These are phyloP conservation scores for Nycteola revayana DNA, from an alignment of 2,888 invertebrate species.

Conservation along the genomic window DNA sequence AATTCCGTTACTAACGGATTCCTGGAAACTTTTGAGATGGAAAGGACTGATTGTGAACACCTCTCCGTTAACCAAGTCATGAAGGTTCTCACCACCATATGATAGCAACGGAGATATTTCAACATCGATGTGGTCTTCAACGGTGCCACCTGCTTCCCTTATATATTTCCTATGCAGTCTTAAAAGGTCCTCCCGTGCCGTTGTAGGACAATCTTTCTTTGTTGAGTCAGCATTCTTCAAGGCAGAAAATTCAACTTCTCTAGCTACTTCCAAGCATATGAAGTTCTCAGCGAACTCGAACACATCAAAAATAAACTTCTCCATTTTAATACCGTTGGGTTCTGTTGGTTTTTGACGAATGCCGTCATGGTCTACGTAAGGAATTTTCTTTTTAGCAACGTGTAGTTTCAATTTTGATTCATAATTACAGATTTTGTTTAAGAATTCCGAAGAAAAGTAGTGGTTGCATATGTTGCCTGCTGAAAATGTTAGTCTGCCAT, in stretches of 20 bases:
- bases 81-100: constrained; percentile 94
- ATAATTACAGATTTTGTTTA: constrained; percentile 87
- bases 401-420: constrained; percentile 93
- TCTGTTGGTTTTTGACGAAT: constrained; percentile 87
- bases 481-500: constrained; percentile 93
- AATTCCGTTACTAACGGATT: constrained; percentile 55
- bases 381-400: constrained; percentile 98
- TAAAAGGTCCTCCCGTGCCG: constrained; percentile 90
- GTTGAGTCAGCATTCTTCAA: constrained; percentile 95
- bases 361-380: constrained; percentile 88
- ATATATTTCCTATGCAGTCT: constrained; percentile 90
- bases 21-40: constrained; percentile 76
- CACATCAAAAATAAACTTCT: constrained; percentile 99
- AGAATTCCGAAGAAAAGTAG: constrained; percentile 94
- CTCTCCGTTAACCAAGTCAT: constrained; percentile 84
- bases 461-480: constrained; percentile 99
- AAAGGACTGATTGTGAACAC: constrained; percentile 85
- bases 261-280: constrained; percentile 94
- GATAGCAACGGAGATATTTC: constrained; percentile 96
- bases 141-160: constrained; percentile 89
- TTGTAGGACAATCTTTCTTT: constrained; percentile 95
- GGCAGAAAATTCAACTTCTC: constrained; percentile 97
- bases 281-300: constrained; percentile 96
- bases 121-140: constrained; percentile 85
- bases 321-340: constrained; percentile 98